Evolutionary conservation across 2,113 vertebrate genomes (phyloP).

Genomic region (Hyla sarda): DNA sequence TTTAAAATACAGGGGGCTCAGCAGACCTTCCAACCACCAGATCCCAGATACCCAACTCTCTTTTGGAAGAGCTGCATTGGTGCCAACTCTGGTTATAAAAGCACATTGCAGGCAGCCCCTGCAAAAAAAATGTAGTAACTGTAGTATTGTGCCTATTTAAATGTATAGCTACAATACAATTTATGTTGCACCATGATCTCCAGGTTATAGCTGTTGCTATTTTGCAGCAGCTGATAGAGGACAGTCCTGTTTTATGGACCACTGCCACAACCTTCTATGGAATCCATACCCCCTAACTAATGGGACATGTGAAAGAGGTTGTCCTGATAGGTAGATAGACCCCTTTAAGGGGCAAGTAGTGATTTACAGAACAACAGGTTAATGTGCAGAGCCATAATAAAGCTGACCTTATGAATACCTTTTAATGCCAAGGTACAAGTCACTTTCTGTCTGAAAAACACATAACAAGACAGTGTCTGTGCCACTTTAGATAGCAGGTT

Average conservation of each 20-base stretch:
- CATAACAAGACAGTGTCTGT: slow-evolving; percentile 2
- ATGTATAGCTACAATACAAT: not conserved
- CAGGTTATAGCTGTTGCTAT: not conserved
- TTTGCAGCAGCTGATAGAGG: no score
- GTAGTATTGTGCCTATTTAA: not conserved
- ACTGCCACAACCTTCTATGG: not conserved
- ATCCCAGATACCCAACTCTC: not conserved
- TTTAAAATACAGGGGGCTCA: no score
- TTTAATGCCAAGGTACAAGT: not conserved
- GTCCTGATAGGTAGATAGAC: not conserved
- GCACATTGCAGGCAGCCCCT: no score
- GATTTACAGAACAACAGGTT: not conserved
- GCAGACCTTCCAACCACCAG: not conserved
- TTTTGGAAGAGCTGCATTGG: not conserved
- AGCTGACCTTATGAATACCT: not conserved
- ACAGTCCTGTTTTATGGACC: not conserved
- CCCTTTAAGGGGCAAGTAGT: not conserved
- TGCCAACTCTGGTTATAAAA: no score
- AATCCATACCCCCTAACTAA: not conserved
- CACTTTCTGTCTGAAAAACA: slow-evolving; percentile 17
- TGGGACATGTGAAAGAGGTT: no score
- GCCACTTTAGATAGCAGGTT: not conserved
- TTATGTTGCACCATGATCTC: not conserved
- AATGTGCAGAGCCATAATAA: not conserved
- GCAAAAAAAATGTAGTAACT: no score